Evolutionary conservation across 2,797 vertebrate genomes (phyloP), one percentile per base, ranked within the genome.

Genomic region (Remorina albescens): DNA sequence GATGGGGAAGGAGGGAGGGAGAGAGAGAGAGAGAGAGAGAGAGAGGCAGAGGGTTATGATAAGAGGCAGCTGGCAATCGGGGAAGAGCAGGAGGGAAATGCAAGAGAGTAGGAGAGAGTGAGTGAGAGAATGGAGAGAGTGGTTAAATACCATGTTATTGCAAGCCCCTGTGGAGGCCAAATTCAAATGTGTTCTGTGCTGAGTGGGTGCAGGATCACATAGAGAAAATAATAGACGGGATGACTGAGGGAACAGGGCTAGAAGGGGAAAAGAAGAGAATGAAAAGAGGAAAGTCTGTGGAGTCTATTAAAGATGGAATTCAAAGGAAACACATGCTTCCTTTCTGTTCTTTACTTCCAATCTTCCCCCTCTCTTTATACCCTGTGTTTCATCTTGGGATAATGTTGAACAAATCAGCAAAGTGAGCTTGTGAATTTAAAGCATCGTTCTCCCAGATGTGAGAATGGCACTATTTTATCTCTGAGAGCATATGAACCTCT

Each of bases 71-170:
- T 2, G 37, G 55, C 73, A 87, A 84, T 83, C 70, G 42, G 56
- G 77, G 74, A n/a, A n/a, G n/a, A n/a, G 54, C 85, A 80, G 9
- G 58, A 81, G 72, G 60, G 23, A 69, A 78, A 72, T 57, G 67
- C 37, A 49, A 78, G 73, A 58, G 51, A 79, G 71, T 16, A 39
- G 65, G 51, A 56, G 76, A 65, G 56, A 74, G 83, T 4, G 39
- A 71, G 76, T 4, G 39, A 71, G 76, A 84, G 75, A 84, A 82
- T 61, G 68, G 50, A 78, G 69, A 51, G 74, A 76, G 75, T 74
- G 66, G 91, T 92, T 93, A 93, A 94, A 92, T 91, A 88, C 87
- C 80, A 87, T 93, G 93, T 92, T 90, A 92, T 85, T 89, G 79
- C 85, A 55, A 82, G 63, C 79, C 88, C 88, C 91, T 25, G 67